phyloP scores from a whole-genome alignment of 2,797 vertebrate genomes.

The Pygocentrus nattereri region DNA sequence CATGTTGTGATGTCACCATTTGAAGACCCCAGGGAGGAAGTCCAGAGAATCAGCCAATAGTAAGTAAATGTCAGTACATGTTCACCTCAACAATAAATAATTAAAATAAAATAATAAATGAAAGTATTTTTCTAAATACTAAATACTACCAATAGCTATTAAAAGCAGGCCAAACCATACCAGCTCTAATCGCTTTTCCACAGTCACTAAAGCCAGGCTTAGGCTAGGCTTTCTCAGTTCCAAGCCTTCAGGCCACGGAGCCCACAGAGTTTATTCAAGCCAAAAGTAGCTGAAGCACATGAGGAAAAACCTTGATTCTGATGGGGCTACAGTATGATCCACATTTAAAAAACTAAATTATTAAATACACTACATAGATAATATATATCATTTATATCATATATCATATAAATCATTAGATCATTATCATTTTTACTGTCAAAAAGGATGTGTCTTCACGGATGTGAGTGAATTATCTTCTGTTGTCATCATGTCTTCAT shows the following conservation, averaged over 20 bases:
- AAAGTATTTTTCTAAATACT: background rate
- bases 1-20: background rate
- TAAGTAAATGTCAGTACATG: background rate
- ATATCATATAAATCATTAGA: too few relatives aligned
- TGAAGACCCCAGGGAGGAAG: background rate
- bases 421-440: too few relatives aligned
- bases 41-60: background rate
- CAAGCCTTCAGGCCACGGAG: background rate
- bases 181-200: conserved; percentile 2
- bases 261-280: background rate
- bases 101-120: background rate
- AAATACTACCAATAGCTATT: background rate
- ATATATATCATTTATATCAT: too few relatives aligned
- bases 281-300: background rate
- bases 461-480: too few relatives aligned
- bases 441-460: too few relatives aligned
- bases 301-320: too few relatives aligned
- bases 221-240: too few relatives aligned
- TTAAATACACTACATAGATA: too few relatives aligned
- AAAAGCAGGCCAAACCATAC: background rate
- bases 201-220: background rate
- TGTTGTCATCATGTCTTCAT: too few relatives aligned
- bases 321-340: too few relatives aligned
- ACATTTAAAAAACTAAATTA: too few relatives aligned
- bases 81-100: background rate